Evolutionary conservation across 2,888 invertebrate genomes (phyloP).

Genomic region (Cybosia mesomella): DNA sequence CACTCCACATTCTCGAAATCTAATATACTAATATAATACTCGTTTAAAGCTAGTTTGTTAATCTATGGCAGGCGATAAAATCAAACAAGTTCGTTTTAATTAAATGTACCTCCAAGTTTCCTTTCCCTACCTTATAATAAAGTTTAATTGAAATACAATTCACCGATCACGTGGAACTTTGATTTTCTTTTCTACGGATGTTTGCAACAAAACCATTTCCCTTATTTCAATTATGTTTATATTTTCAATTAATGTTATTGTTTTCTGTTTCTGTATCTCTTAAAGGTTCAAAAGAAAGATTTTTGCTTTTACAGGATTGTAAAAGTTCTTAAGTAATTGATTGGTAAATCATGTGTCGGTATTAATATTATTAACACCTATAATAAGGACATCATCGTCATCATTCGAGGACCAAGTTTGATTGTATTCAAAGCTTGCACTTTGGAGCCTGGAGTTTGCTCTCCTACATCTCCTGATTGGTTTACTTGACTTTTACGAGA

Average conservation of each 20-base stretch:
- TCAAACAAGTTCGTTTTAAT: slow-evolving; percentile 47
- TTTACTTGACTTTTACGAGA: too few species aligned
- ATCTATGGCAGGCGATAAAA: slow-evolving; percentile 41
- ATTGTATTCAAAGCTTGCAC: too few species aligned
- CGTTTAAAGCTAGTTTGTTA: slow-evolving; percentile 26
- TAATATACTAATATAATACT: not conserved
- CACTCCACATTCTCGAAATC: not conserved
- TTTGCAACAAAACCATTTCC: slow-evolving; percentile 11
- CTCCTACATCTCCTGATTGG: too few species aligned
- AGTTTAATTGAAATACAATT: slow-evolving; percentile 57
- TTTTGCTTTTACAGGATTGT: not conserved
- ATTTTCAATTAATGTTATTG: slow-evolving; percentile 45
- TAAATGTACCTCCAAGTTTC: slow-evolving; percentile 32
- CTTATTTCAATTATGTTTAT: slow-evolving; percentile 27
- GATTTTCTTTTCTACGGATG: slow-evolving; percentile 26
- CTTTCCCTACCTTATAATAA: slow-evolving; percentile 41
- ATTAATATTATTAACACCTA: not conserved
- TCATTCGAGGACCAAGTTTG: not conserved
- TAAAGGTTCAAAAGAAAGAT: not conserved
- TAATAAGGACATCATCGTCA: not conserved
- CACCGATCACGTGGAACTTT: slow-evolving; percentile 38
- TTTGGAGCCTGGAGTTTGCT: too few species aligned
- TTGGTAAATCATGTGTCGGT: not conserved
- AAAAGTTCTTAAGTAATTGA: not conserved
- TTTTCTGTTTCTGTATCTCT: slow-evolving; percentile 3